phyloP scores from a whole-genome alignment of 2,888 invertebrate species.

The Stegophylla sp. region DNA sequence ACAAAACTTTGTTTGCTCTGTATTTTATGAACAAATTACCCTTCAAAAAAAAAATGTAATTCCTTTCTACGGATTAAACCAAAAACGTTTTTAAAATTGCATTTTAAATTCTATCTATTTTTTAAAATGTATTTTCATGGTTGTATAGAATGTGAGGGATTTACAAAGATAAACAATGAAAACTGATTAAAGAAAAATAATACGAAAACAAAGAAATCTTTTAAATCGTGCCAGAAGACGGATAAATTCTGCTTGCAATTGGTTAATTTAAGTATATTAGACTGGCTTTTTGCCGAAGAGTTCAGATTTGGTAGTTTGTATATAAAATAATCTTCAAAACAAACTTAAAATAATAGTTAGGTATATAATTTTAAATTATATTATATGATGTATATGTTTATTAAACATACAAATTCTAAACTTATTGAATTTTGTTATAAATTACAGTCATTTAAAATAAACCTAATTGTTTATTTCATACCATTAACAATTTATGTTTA shows the following conservation, averaged over 20 bases:
- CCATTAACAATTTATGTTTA: no score
- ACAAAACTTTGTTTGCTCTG: slow-evolving; percentile 14
- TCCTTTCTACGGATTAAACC: slow-evolving; percentile 8
- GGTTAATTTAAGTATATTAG: not conserved
- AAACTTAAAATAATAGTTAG: not conserved
- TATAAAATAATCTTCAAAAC: not conserved
- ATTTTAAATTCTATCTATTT: not conserved
- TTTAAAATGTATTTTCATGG: slow-evolving; percentile 2
- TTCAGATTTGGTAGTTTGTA: not conserved
- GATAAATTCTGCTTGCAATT: not conserved
- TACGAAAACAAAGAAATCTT: not conserved
- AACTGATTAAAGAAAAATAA: not conserved
- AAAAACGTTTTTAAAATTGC: not conserved
- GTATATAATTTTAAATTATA: not conserved
- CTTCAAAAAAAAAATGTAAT: slow-evolving; percentile 14
- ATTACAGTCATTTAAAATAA: no score
- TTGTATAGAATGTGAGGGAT: not conserved
- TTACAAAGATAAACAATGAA: slow-evolving; percentile 1
- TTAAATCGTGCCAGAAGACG: not conserved
- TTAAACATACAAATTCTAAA: no score
- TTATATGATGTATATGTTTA: not conserved
- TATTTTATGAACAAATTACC: slow-evolving; percentile 36
- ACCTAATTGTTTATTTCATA: no score
- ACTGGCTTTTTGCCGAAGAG: not conserved
- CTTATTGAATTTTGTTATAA: no score